Base-by-base conservation (phyloP, 2,797 vertebrate genomes). In the Phrynocephalus guinanensis region DNA sequence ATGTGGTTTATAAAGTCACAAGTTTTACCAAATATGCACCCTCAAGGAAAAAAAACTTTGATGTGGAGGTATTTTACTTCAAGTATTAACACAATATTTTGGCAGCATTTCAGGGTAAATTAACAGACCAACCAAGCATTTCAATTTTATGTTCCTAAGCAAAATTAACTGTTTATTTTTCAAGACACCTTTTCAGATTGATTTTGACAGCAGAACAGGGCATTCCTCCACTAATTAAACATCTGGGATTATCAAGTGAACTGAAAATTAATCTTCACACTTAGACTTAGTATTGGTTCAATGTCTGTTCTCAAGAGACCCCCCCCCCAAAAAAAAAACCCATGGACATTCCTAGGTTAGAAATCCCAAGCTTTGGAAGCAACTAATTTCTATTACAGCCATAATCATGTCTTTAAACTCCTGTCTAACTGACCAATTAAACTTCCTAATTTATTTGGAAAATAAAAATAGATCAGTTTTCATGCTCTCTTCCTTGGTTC, bases 111-210 rank as follows among this genome's bases (percentile, higher is more conserved):
- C 13, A 6, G 85, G 71, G 67, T 70, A 88, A 91, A 82, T 91
- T 56, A 88, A 75, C 75, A 84, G 85, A 16, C 67, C n/a, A 78
- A 82, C 73, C 84, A 90, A 85, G 88, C 84, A 88, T 83, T 80
- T 86, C 77, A 63, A 79, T 86, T 82, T 88, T 82, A 75, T 75
- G 68, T 85, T 87, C 79, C 67, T 84, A 70, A 82, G 67, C 71
- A 90, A 86, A 90, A 92, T 90, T 87, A 92, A 83, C 89, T 87
- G 60, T 92, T 92, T 90, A 77, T 88, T 86, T 87, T 88, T 92
- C 87, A 87, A 87, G 91, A 73, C 82, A 87, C 73, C 68, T 92
- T 86, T 90, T 88, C 79, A 88, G 87, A 88, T 88, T 88, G 85
- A 90, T 88, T 86, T 82, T 92, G 89, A 90, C 87, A 88, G 78